A percentile compares a stretch with the other conserved stretches of the same genome.
phyloP scores from a whole-genome alignment of 2,113 vertebrate genomes.

The Morone saxatilis region DNA sequence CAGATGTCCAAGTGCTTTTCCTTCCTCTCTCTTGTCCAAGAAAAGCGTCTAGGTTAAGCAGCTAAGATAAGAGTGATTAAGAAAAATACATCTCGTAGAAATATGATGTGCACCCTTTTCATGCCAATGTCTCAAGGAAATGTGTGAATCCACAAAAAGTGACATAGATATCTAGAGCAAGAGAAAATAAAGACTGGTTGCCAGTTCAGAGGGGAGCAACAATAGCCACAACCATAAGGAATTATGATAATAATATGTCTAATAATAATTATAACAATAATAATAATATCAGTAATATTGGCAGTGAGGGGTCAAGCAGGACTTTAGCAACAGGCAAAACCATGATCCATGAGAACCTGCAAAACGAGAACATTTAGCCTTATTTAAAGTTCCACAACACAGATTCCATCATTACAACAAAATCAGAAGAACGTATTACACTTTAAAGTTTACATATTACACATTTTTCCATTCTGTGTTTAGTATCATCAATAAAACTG shows the following conservation, averaged over 20 bases:
- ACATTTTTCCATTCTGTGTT: too few species aligned
- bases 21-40: constrained; percentile 44
- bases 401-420: too few species aligned
- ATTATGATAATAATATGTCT: too few species aligned
- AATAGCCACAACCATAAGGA: too few species aligned
- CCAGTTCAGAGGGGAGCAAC: not conserved
- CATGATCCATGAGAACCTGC: too few species aligned
- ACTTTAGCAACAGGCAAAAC: too few species aligned
- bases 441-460: too few species aligned
- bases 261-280: too few species aligned
- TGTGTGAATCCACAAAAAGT: not conserved
- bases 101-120: not conserved
- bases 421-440: too few species aligned
- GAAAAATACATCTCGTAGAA: not conserved
- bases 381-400: not conserved
- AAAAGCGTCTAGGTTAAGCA: constrained; percentile 25
- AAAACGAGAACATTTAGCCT: not conserved
- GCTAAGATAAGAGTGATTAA: constrained; percentile 23
- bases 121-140: not conserved
- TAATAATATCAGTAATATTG: too few species aligned
- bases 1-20: constrained; percentile 30
- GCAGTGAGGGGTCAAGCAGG: too few species aligned
- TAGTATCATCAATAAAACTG: too few species aligned
- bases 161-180: not conserved
- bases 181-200: not conserved